Evolutionary conservation across 2,888 invertebrate genomes (phyloP).

Genomic region (Malacosoma neustria): DNA sequence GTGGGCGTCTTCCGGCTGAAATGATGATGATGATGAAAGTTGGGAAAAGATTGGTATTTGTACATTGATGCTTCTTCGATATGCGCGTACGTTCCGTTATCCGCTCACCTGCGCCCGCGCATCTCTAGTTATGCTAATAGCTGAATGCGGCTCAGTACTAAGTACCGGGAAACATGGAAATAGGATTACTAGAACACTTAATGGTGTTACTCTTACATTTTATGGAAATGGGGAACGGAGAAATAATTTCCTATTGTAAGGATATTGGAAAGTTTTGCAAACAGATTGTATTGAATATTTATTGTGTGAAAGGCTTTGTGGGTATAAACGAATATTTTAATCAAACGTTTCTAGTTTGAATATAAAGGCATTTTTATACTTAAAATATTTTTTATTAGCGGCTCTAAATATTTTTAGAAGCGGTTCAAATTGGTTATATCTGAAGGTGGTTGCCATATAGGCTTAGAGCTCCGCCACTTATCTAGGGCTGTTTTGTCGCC

Average conservation of each 20-base stretch:
- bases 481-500: too few relatives aligned
- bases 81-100: slow-evolving; percentile 58
- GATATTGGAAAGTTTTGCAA: slow-evolving; percentile 11
- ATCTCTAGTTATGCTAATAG: slow-evolving; percentile 71
- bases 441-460: too few relatives aligned
- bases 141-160: slow-evolving; percentile 39
- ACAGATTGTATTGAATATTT: not conserved
- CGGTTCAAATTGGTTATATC: too few relatives aligned
- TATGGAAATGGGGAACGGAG: slow-evolving; percentile 17
- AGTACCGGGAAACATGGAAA: slow-evolving; percentile 36
- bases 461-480: too few relatives aligned
- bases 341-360: not conserved
- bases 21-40: too few relatives aligned
- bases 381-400: too few relatives aligned
- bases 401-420: too few relatives aligned
- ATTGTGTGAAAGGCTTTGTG: not conserved
- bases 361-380: not conserved
- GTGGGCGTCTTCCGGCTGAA: too few relatives aligned
- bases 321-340: not conserved
- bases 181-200: slow-evolving; percentile 33
- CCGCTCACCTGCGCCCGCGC: slow-evolving; percentile 66
- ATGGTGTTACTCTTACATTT: slow-evolving; percentile 21
- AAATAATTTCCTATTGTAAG: slow-evolving; percentile 17
- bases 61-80: slow-evolving; percentile 43
- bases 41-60: not conserved